Base-by-base conservation (phyloP, 1,140 invertebrate genomes). In the Agrilus planipennis region DNA sequence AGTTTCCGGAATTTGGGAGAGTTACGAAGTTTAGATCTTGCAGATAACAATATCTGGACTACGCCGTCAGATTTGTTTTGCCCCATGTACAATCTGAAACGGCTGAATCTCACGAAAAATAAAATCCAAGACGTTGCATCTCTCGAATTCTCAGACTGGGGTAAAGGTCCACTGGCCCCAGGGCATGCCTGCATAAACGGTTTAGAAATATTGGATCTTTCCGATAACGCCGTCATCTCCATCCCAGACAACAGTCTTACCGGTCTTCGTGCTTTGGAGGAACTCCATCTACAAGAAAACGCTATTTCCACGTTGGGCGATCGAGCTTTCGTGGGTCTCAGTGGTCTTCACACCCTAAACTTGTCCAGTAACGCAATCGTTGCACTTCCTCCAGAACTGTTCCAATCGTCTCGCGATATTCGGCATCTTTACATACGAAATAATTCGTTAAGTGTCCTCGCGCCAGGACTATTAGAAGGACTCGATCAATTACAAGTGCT, bases 1-100 rank as follows among this genome's bases (percentile, higher is more conserved):
- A 76, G 80, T 39, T 73, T 87, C 37, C 61, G 72, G 10, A 77
- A 80, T 6, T 63, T 88, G 39, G 67, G 71, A 28, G 71, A 80
- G 53, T 65, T 89, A 20, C 70, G 75, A 41, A 66, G 71, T 44
- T 66, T 89, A 42, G 76, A 89, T 64, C 63, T 90, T 7, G 76
- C 74, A 39, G 76, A 81, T 51, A 89, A 89, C 63, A 84, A 86
- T 54, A 77, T 89, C 29, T 83, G 79, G 77, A 79, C 70, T 15
- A 64, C 85, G 27, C 83, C 85, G 27, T 61, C 68, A 7, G 75
- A 79, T 25, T 64, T 84, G 4, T 77, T 90, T 52, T 89, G 84
- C 60, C 75, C 78, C 2, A 64, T 87, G 30, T 72, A 72, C 44
- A 75, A 71, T 54, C 67, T 89, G 27, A 68, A 71, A 39, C 69